phyloP scores from a whole-genome alignment of 2,797 vertebrate species.

The Dendrocincla fuliginosa region DNA sequence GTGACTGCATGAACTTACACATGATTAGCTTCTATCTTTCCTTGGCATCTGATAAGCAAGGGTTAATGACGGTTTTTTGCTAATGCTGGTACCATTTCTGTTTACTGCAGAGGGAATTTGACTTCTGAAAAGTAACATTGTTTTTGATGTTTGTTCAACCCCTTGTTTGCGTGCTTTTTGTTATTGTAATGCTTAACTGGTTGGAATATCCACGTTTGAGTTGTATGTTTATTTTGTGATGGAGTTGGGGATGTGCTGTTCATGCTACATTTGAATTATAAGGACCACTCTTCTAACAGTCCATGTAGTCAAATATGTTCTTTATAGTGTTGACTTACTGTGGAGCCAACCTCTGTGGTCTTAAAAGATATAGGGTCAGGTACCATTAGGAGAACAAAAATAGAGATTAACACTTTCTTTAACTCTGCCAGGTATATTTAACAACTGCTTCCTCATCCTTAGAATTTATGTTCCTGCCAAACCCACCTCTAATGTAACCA shows the following conservation, averaged over 20 bases:
- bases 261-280: neutral
- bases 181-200: neutral
- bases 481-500: neutral
- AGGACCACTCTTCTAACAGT: neutral
- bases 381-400: neutral
- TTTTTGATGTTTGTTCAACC: neutral
- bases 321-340: neutral
- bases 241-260: neutral
- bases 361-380: neutral
- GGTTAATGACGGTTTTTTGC: neutral
- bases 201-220: neutral
- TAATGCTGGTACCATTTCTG: neutral
- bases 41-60: neutral
- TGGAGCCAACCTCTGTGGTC: rapidly evolving
- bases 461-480: neutral
- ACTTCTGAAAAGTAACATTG: neutral
- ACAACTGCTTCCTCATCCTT: neutral
- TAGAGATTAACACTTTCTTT: neutral
- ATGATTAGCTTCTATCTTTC: neutral
- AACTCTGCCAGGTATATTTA: neutral
- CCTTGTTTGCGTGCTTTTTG: neutral
- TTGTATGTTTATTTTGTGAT: neutral
- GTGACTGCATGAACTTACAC: neutral
- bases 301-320: neutral
- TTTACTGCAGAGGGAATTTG: neutral